Conservation (phyloP, 2,888 invertebrate genomes). For the Volucella zonaria region DNA sequence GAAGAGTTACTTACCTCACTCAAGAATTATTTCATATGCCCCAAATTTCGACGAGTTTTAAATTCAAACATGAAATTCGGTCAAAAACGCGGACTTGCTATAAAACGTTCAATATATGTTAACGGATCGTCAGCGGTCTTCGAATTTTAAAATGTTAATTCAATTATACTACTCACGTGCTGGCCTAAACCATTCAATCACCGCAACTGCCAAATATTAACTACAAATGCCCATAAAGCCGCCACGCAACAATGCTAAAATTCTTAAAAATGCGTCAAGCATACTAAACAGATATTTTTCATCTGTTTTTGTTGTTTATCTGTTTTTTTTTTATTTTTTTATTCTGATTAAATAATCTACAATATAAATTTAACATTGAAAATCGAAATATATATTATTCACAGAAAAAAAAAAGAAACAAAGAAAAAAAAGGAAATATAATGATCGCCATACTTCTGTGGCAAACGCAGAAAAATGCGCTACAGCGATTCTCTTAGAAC, state of each 20-base stretch:
- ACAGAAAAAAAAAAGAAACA: constrained; percentile 12
- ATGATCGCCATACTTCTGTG: constrained; percentile 33
- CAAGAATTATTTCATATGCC: too few relatives aligned
- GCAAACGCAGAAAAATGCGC: constrained; percentile 39
- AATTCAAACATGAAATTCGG: too few relatives aligned
- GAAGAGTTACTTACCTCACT: too few relatives aligned
- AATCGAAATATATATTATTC: constrained; percentile 45
- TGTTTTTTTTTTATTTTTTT: constrained; percentile 24
- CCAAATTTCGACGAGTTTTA: too few relatives aligned
- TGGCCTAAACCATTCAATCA: background rate
- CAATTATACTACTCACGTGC: background rate
- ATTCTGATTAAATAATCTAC: constrained; percentile 53
- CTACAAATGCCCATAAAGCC: constrained; percentile 4
- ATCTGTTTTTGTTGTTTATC: background rate
- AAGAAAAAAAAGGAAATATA: background rate
- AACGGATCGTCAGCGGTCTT: background rate
- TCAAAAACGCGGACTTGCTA: too few relatives aligned
- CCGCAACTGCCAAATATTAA: background rate
- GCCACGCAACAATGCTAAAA: background rate
- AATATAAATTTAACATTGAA: constrained; percentile 60
- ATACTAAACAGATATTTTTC: constrained; percentile 1
- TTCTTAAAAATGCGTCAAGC: background rate
- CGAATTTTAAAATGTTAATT: background rate
- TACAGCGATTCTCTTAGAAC: constrained; percentile 38
- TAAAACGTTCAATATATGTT: background rate